Percentiles rank a stretch among this genome's conserved stretches.
phyloP scores from a whole-genome alignment of 2,113 vertebrate species.

The Heptranchias perlo region DNA sequence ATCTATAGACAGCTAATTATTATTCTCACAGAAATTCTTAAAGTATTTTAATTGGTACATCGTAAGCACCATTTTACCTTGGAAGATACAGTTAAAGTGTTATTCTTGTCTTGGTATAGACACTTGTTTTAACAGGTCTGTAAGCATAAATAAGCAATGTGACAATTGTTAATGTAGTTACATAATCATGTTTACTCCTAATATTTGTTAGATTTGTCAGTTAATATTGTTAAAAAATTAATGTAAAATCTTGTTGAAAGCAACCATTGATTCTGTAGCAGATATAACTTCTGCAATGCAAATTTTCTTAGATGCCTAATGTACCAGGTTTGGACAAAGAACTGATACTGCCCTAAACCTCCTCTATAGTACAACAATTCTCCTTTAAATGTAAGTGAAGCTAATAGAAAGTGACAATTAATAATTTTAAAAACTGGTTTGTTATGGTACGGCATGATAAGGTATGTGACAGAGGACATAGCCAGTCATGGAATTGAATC shows the following conservation, averaged over 20 bases:
- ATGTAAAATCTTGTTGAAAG: neutral
- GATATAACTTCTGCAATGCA: neutral
- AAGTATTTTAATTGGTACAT: neutral
- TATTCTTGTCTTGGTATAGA: neutral
- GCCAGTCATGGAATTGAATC: neutral
- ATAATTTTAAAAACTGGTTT: neutral
- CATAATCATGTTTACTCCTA: neutral
- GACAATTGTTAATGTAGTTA: neutral
- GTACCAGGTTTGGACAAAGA: neutral
- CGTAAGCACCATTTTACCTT: neutral
- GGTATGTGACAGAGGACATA: neutral
- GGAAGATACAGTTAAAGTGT: neutral
- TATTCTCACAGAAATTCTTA: neutral
- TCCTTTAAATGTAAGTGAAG: neutral
- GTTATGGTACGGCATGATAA: neutral
- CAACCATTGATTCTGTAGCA: neutral
- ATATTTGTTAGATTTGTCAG: neutral
- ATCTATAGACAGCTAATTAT: neutral
- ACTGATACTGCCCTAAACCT: neutral
- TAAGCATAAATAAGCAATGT: neutral
- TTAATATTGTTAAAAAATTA: neutral
- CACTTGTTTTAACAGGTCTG: neutral
- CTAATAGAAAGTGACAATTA: neutral
- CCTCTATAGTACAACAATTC: neutral
- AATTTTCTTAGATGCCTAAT: neutral